Evolutionary conservation across 2,888 invertebrate species (phyloP), one percentile per base, ranked within the genome.

Genomic region (Netelia melanura): DNA sequence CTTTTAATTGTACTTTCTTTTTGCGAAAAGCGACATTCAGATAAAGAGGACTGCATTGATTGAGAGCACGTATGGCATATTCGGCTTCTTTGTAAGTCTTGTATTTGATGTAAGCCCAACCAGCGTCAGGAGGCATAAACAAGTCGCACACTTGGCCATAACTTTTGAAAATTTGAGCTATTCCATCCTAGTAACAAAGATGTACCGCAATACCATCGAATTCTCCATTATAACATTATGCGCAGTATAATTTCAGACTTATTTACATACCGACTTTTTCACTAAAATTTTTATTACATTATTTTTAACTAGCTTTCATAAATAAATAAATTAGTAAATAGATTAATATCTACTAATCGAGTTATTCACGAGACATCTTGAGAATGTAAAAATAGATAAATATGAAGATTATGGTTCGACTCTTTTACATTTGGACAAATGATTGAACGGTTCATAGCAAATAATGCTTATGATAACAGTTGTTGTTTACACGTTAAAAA

Each of bases 31-130:
- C 84, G 25, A 93, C 86, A 76, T 86, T 84, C 8, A 93, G 74
- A 44, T 83, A 67, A 11, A 93, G 77, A 10, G 93, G 93, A n/a
- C 84, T 75, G 6, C 78, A 78, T 30, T 88, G 65, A 44, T 93
- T 64, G 11, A 93, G 86, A n/a, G 87, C 82, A 23, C 87, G 87
- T 8, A 93, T 90, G 1, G 92, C 91, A 8, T 30, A 17, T 84
- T 93, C 92, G 1, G 93, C 93, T 84, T 92, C 91, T 43, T 9
- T 62, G 74, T 89, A 91, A 1, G 83, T 87, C 9, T 61, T 78
- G 68, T 90, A 93, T 3, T 90, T 89, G 58, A 93, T 76, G 62
- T 83, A 93, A 6, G 91, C 91, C 89, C 90, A 91, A 17, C 75
- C 78, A 6, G 87, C 72, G 21, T 86, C 82, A 0, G 61, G 25